phyloP scores from a whole-genome alignment of 2,113 vertebrate species.

The Bubo bubo region DNA sequence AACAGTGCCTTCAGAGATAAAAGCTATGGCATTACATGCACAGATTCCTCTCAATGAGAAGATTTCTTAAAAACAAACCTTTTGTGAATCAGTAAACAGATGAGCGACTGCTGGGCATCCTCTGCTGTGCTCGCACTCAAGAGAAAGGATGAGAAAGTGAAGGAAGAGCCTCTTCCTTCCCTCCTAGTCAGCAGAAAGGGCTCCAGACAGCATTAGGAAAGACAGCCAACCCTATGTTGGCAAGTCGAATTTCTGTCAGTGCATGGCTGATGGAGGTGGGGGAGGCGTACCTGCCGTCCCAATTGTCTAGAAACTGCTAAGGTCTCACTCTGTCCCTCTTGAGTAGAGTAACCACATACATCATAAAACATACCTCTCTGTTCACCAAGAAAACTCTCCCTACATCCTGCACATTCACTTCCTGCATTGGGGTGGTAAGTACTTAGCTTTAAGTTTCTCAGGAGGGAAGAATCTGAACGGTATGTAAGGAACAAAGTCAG shows the following conservation, averaged over 20 bases:
- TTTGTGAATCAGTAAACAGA: not conserved
- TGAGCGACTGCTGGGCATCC: not conserved
- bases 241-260: not conserved
- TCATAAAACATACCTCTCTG: no score
- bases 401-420: rapidly evolving
- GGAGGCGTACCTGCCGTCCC: not conserved
- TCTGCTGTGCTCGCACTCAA: not conserved
- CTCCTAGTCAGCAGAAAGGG: not conserved
- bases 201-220: not conserved
- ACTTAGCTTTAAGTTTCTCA: not conserved
- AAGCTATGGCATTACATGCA: not conserved
- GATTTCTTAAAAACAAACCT: not conserved
- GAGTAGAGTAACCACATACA: not conserved
- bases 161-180: not conserved
- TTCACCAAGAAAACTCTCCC: not conserved
- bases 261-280: not conserved
- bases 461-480: not conserved
- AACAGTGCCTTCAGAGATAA: not conserved
- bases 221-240: not conserved
- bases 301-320: not conserved
- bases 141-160: not conserved
- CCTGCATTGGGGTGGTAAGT: not conserved
- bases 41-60: not conserved
- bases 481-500: not conserved
- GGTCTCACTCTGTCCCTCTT: not conserved